These are phyloP conservation scores for Ophthalmolycus amberensis DNA, from an alignment of 2,113 vertebrate species.

Conservation along the genomic window DNA sequence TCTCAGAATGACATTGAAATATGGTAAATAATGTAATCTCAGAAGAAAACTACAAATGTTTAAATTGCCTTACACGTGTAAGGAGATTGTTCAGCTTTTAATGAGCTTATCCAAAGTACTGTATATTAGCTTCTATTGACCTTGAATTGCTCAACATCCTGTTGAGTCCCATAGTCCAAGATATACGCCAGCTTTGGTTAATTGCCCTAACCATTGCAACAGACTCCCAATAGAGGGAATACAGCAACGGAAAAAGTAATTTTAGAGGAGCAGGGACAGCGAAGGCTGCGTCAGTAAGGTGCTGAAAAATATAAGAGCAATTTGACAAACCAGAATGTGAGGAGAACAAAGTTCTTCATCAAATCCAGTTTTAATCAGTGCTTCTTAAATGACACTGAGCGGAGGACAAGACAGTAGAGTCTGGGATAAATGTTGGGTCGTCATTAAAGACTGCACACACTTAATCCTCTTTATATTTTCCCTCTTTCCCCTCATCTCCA, in stretches of 20 bases:
- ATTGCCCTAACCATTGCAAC: conserved; percentile 57
- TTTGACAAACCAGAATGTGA: not conserved
- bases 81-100: not conserved
- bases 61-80: conserved; percentile 18
- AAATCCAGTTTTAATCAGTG: not conserved
- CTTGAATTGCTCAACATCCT: conserved; percentile 59
- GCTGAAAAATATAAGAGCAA: conserved; percentile 15
- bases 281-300: not conserved
- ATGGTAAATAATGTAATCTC: not conserved
- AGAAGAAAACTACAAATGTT: not conserved
- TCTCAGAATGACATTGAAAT: not conserved
- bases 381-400: conserved; percentile 3
- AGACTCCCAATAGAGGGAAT: conserved; percentile 6
- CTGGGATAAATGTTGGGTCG: not conserved
- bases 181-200: conserved; percentile 31
- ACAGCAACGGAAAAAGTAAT: conserved; percentile 33
- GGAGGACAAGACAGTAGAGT: not conserved
- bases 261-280: not conserved
- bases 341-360: not conserved
- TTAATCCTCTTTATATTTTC: not conserved
- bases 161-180: conserved; percentile 30
- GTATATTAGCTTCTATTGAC: conserved; percentile 17
- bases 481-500: conserved; percentile 17
- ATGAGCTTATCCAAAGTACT: conserved; percentile 18
- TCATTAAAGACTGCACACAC: not conserved